Percentiles rank a stretch among this genome's conserved stretches.
These are phyloP conservation scores for Ommatoiulus sabulosus DNA, from an alignment of 2,888 invertebrate species.

Conservation along the genomic window DNA sequence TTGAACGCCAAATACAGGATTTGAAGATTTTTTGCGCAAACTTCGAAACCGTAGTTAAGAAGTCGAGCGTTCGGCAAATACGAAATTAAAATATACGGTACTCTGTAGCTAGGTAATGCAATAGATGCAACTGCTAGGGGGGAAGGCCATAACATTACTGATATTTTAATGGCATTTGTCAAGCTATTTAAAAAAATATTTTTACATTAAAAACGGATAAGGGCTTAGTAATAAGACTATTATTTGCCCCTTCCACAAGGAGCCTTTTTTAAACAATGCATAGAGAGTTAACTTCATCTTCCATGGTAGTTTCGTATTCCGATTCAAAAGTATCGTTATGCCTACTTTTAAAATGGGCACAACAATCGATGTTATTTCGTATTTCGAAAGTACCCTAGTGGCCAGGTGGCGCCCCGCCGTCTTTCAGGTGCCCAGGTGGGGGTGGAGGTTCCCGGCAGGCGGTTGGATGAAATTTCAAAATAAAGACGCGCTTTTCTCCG, in stretches of 20 bases:
- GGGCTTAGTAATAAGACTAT: no score
- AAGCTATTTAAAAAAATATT: not conserved
- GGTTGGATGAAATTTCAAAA: not conserved
- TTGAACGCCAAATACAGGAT: not conserved
- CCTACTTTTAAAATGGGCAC: not conserved
- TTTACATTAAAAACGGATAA: no score
- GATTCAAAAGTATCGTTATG: not conserved
- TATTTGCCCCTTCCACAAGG: no score
- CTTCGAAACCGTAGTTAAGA: not conserved
- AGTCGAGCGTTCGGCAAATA: not conserved
- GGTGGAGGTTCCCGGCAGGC: conserved; percentile 15
- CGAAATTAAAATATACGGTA: not conserved
- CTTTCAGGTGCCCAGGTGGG: not conserved
- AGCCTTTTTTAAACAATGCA: no score
- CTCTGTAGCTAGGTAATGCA: no score
- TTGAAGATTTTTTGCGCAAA: not conserved
- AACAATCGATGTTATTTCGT: not conserved
- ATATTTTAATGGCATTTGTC: not conserved
- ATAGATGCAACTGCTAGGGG: no score
- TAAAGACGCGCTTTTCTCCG: not conserved
- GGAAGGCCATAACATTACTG: not conserved
- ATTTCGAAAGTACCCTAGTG: not conserved
- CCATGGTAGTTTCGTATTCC: no score
- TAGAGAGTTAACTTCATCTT: no score
- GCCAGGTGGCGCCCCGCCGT: not conserved